phyloP scores from a whole-genome alignment of 2,888 invertebrate species.

The Pimpla rufipes region DNA sequence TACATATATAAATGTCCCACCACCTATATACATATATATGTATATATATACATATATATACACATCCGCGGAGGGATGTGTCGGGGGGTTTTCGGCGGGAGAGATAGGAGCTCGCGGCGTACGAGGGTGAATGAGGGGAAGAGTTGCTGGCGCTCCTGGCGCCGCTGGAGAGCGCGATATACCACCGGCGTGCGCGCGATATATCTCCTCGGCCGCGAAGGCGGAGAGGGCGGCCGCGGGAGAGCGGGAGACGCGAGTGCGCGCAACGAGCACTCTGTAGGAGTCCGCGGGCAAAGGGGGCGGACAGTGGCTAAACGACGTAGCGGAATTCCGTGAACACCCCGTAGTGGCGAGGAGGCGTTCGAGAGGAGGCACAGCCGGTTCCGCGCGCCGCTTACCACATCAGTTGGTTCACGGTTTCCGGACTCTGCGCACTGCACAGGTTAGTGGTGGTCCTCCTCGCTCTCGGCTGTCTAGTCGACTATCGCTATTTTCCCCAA shows the following conservation, averaged over 20 bases:
- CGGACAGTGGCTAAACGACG: conserved; percentile 60
- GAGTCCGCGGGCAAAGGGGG: conserved; percentile 60
- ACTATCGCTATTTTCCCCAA: conserved; percentile 19
- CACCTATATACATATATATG: no score
- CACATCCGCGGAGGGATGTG: neutral
- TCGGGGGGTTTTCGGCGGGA: neutral
- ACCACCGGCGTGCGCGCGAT: neutral
- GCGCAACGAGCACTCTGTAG: conserved; percentile 49
- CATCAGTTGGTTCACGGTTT: conserved; percentile 83
- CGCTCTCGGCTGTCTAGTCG: conserved; percentile 23
- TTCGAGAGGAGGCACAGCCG: conserved; percentile 72
- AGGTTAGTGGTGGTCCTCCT: conserved; percentile 74
- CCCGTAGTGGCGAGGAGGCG: conserved; percentile 73
- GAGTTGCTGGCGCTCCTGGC: neutral
- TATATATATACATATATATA: no score
- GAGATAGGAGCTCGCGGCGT: neutral
- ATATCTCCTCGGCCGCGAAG: neutral
- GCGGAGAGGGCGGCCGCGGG: conserved; percentile 7
- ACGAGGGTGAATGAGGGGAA: conserved; percentile 22
- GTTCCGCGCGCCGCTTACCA: conserved; percentile 65
- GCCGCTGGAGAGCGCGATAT: neutral
- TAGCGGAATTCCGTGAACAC: conserved; percentile 72
- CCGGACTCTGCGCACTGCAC: conserved; percentile 82
- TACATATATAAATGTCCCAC: no score
- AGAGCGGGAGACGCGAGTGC: conserved; percentile 30